Conservation (phyloP, 2,113 vertebrate species). For the Sylvicapra grimmia region DNA sequence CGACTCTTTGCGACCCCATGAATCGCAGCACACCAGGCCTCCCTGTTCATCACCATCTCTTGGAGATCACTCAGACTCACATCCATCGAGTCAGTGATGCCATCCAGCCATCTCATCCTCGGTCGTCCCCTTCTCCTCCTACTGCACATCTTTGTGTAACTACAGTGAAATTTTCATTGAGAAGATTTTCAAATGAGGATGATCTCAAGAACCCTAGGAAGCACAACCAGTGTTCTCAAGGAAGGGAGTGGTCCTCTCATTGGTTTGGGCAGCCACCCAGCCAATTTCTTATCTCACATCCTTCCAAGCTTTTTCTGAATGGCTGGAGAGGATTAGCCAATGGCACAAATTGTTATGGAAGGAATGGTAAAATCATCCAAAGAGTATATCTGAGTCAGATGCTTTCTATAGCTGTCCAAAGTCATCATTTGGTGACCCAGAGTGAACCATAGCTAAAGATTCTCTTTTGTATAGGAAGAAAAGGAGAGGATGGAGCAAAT, state of each 20-base stretch:
- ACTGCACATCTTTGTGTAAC: neutral
- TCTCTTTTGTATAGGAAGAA: neutral
- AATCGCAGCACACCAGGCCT: too few species aligned
- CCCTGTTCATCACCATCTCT: too few species aligned
- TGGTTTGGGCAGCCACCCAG: neutral
- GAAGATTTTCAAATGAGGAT: neutral
- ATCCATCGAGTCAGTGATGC: too few species aligned
- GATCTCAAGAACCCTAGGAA: neutral
- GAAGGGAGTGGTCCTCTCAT: neutral
- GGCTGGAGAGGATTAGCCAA: neutral
- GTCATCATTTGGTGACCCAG: neutral
- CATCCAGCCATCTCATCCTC: too few species aligned
- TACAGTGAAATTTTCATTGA: neutral
- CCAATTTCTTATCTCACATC: neutral
- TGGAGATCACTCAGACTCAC: too few species aligned
- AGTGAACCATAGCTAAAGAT: neutral
- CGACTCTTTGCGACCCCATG: too few species aligned
- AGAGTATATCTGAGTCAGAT: neutral
- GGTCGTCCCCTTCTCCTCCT: too few species aligned
- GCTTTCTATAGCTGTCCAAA: neutral
- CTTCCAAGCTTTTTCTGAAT: neutral
- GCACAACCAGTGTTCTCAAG: neutral
- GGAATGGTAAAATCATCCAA: neutral
- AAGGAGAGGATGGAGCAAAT: neutral
- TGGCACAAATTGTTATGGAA: neutral